Evolutionary conservation across 2,797 vertebrate species (phyloP).

Genomic region (Denticeps clupeoides): DNA sequence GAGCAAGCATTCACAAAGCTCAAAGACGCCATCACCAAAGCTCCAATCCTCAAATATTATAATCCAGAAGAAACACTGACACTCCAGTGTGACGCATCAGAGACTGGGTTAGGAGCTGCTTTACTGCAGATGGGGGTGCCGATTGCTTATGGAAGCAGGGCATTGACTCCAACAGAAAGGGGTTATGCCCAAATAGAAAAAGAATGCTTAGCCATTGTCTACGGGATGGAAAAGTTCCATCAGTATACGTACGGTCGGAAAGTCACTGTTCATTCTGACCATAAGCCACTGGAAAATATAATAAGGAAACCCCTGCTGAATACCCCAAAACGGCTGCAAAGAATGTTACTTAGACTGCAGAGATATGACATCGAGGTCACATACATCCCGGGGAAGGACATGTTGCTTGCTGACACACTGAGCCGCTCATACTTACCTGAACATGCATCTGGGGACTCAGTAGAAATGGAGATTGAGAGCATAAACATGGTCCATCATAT

Average conservation of each 20-base stretch:
- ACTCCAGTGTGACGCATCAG: constrained; percentile 15
- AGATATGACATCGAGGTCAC: constrained; percentile 10
- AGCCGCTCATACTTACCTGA: constrained; percentile 14
- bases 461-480: constrained; percentile 8
- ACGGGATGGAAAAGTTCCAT: constrained; percentile 11
- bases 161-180: constrained; percentile 6
- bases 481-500: constrained; percentile 13
- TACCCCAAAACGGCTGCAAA: constrained; percentile 2
- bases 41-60: constrained; percentile 18
- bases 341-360: constrained; percentile 16
- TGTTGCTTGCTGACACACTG: constrained; percentile 13
- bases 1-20: background rate
- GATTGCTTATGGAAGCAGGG: constrained; percentile 6
- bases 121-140: constrained; percentile 1
- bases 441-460: background rate
- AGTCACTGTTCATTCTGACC: background rate
- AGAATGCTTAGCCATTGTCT: constrained; percentile 4
- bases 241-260: constrained; percentile 4
- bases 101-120: constrained; percentile 12
- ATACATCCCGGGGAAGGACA: constrained; percentile 1
- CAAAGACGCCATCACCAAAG: constrained; percentile 3
- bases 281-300: constrained; percentile 19
- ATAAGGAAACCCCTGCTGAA: constrained; percentile 6
- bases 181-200: constrained; percentile 9
- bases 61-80: background rate